Evolutionary conservation across 1,140 invertebrate species (phyloP), one percentile per base, ranked within the genome.

Genomic region (Popillia japonica): DNA sequence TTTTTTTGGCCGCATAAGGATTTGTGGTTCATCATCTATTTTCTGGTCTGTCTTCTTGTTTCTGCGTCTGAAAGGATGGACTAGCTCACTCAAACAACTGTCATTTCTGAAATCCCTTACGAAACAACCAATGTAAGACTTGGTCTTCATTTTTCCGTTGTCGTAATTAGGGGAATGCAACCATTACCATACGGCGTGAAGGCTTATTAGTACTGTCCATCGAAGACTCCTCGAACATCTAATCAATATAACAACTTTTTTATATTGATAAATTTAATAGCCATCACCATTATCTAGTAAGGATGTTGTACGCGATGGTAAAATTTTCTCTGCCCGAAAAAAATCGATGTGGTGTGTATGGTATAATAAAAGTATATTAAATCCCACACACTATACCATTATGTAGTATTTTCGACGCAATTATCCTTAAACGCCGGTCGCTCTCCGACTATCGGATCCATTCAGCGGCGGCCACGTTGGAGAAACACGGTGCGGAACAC

Each of bases 301-400:
- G 14, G 17, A 55, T 6, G 6, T 55, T 6, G 48, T 17, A 14
- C 14, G 6, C 48, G 48, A 20, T 55, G 17, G 48, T 55, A n/a
- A 55, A 55, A 17, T n/a, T 17, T 55, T 17, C 14, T 44, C 42
- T 44, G 9, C 42, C 48, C 48, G 48, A 55, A 55, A 55, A 55
- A 17, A 55, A 55, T 14, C 17, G 48, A 55, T 55, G 48, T 55
- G 48, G 48, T 55, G 48, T 34, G 48, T 55, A 68, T 34, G 17
- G 61, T 68, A 68, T 68, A 68, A 68, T 68, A 68, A 68, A 68
- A 68, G 61, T 68, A 68, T 68, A 68, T 68, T 68, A 68, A 68
- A 68, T 68, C 61, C 61, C 61, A 68, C 61, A 68, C 61, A 68
- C 61, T 68, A 68, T 68, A 68, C 61, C 61, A 68, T 68, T 68